phyloP scores from a whole-genome alignment of 2,113 vertebrate genomes.

The Heloderma charlesbogerti region DNA sequence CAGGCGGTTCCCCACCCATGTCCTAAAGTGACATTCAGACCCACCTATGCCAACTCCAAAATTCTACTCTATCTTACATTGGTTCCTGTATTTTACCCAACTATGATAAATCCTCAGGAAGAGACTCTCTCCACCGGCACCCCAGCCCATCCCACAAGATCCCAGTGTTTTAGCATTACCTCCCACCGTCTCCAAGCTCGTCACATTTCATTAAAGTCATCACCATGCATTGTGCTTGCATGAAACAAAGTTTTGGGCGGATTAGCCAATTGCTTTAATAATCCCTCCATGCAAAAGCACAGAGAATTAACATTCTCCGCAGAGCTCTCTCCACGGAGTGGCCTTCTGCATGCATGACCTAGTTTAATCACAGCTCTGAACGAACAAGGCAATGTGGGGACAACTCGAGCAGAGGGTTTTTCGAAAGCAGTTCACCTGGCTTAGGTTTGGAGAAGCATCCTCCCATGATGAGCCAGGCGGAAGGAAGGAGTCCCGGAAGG shows the following conservation, averaged over 20 bases:
- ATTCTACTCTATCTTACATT: not conserved
- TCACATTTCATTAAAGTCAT: not conserved
- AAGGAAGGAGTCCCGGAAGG: slow-evolving; percentile 31
- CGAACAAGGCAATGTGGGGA: slow-evolving; percentile 19
- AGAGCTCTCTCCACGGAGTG: not conserved
- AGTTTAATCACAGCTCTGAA: slow-evolving; percentile 30
- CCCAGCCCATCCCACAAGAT: not conserved
- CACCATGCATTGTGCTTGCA: not conserved
- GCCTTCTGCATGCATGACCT: slow-evolving; percentile 62
- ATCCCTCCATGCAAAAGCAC: slow-evolving; percentile 73
- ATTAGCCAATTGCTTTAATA: slow-evolving; percentile 71
- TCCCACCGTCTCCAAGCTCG: not conserved
- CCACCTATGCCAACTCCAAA: not conserved
- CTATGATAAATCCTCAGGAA: not conserved
- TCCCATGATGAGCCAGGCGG: slow-evolving; percentile 87
- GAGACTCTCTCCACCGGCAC: not conserved
- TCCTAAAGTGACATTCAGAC: not conserved
- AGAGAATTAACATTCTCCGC: slow-evolving; percentile 81
- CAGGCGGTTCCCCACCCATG: too few relatives aligned
- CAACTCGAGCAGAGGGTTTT: slow-evolving; percentile 45
- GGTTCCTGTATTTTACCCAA: not conserved
- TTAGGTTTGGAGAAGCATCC: slow-evolving; percentile 99
- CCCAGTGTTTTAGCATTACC: fast-evolving
- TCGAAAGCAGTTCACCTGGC: slow-evolving; percentile 84
- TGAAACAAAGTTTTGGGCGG: slow-evolving; percentile 34